These are phyloP conservation scores for Entomobrya multifasciata DNA, from an alignment of 2,888 invertebrate species.

Conservation along the genomic window DNA sequence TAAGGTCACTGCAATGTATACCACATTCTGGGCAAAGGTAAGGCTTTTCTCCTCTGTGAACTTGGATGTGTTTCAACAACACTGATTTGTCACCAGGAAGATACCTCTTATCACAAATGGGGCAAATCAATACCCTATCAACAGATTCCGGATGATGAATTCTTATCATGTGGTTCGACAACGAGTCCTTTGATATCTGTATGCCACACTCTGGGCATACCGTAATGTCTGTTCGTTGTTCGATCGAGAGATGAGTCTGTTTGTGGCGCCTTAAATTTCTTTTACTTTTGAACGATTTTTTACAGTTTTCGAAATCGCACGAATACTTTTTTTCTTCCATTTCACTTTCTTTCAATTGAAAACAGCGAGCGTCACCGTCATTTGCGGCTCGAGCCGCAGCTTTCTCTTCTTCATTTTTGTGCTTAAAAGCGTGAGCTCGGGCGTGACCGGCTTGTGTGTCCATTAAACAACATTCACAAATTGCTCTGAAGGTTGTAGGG, in stretches of 20 bases:
- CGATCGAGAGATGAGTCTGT: neutral
- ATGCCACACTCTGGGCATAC: neutral
- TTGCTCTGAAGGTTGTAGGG: neutral
- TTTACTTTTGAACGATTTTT: neutral
- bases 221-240: neutral
- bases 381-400: neutral
- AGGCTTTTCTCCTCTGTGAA: neutral
- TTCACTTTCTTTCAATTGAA: slow-evolving; percentile 6
- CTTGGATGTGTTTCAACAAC: neutral
- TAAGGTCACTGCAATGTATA: too few species aligned
- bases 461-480: slow-evolving; percentile 29
- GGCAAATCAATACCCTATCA: neutral
- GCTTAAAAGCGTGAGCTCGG: neutral
- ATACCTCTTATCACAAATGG: neutral
- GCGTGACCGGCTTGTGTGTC: neutral
- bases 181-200: neutral
- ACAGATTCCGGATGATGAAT: slow-evolving; percentile 7
- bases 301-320: neutral
- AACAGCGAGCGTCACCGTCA: neutral
- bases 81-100: neutral
- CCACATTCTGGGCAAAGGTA: slow-evolving; percentile 21
- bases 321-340: neutral
- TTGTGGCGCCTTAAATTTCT: neutral
- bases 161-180: neutral
- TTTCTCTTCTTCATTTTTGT: slow-evolving; percentile 36